Evolutionary conservation across 1,140 invertebrate genomes (phyloP).

Genomic region (Bombus difficillimus): DNA sequence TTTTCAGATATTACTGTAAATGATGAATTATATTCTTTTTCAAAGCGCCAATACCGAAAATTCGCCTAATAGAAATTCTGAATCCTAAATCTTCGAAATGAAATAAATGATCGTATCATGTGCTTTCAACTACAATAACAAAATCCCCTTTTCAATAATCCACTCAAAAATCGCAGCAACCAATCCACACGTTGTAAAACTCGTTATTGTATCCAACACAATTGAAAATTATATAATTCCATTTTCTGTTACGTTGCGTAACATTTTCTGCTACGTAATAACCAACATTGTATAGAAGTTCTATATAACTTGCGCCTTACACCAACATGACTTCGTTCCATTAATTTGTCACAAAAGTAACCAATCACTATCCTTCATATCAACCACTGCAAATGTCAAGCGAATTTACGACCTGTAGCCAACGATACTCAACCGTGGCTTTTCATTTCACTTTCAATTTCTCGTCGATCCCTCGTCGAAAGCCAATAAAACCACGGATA

Average conservation of each 20-base stretch:
- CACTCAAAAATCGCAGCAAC: too few relatives aligned
- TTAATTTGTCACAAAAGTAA: not conserved
- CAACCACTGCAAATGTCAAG: not conserved
- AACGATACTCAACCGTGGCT: not conserved
- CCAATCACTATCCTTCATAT: not conserved
- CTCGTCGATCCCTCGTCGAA: not conserved
- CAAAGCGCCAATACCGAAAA: too few relatives aligned
- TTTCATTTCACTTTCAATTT: not conserved
- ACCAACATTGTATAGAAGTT: too few relatives aligned
- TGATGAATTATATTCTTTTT: too few relatives aligned
- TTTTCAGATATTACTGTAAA: too few relatives aligned
- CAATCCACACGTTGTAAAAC: not conserved
- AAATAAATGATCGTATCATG: not conserved
- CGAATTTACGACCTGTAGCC: not conserved
- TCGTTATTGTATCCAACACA: not conserved
- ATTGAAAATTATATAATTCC: not conserved
- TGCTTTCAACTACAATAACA: not conserved
- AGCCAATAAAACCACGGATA: not conserved
- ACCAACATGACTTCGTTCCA: not conserved
- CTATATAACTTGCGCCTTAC: too few relatives aligned
- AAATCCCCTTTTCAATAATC: not conserved
- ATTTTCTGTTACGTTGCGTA: not conserved
- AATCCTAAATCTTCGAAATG: not conserved
- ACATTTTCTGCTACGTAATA: not conserved
- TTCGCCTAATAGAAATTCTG: too few relatives aligned